A percentile compares a stretch with the other conserved stretches of the same genome.
phyloP scores from a whole-genome alignment of 2,113 vertebrate genomes.

The Onychostoma macrolepis region DNA sequence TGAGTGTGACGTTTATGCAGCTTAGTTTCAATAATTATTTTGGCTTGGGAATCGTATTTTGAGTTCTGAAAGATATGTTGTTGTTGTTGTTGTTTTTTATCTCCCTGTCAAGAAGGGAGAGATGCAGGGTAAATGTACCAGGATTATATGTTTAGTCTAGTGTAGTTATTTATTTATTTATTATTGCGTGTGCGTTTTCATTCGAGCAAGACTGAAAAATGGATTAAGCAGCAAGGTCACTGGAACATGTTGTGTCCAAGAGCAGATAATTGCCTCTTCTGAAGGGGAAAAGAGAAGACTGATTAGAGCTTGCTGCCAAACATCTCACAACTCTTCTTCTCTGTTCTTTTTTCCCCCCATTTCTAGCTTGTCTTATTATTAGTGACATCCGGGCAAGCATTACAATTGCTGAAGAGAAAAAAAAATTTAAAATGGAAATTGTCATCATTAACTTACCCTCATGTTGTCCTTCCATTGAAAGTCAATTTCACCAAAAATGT shows the following conservation, averaged over 20 bases:
- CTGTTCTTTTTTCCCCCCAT: background rate
- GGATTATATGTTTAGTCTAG: background rate
- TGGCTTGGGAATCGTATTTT: background rate
- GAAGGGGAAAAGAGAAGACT: background rate
- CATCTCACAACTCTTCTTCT: background rate
- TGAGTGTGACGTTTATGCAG: background rate
- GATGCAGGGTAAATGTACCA: background rate
- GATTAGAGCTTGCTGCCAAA: background rate
- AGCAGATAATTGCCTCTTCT: constrained; percentile 32
- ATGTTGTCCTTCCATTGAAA: background rate
- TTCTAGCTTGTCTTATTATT: background rate
- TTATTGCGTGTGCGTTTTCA: background rate
- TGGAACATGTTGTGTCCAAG: constrained; percentile 23
- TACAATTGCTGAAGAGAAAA: background rate
- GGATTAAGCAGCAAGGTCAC: background rate
- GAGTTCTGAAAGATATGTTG: background rate
- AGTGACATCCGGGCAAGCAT: background rate
- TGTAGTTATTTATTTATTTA: too few relatives aligned
- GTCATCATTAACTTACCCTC: background rate
- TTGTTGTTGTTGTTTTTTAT: background rate
- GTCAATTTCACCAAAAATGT: background rate
- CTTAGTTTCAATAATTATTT: background rate
- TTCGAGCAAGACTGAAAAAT: background rate
- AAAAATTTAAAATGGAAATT: too few relatives aligned
- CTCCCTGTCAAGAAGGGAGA: too few relatives aligned